These are phyloP conservation scores for Colistium nudipinnis DNA, from an alignment of 2,113 vertebrate genomes.

Conservation along the genomic window DNA sequence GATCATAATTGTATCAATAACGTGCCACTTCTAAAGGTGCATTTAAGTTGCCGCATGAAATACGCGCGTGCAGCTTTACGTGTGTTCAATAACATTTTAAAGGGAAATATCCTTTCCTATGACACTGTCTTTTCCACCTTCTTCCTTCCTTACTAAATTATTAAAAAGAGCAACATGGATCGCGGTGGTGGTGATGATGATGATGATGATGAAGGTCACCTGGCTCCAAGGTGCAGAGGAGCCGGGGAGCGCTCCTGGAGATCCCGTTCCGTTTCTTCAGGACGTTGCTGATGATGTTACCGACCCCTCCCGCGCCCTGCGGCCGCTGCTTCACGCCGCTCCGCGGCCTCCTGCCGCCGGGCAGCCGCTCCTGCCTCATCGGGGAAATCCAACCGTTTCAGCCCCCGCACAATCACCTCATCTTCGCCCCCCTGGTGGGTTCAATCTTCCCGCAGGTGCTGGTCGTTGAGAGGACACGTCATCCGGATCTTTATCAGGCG, in stretches of 20 bases:
- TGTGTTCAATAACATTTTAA: no score
- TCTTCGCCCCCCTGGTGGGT: neutral
- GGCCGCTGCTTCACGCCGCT: constrained; percentile 82
- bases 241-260: constrained; percentile 91
- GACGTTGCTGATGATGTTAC: constrained; percentile 94
- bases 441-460: neutral
- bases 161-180: no score
- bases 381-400: constrained; percentile 25
- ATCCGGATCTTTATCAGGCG: no score
- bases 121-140: no score
- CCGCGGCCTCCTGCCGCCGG: constrained; percentile 84
- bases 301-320: constrained; percentile 86
- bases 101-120: no score
- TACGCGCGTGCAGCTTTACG: no score
- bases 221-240: constrained; percentile 97
- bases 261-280: constrained; percentile 96
- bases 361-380: constrained; percentile 90
- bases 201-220: constrained; percentile 77
- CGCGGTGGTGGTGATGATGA: neutral
- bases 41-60: no score
- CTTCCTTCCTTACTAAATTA: no score
- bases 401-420: constrained; percentile 40
- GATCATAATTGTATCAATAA: no score
- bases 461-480: no score
- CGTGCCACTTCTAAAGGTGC: no score